Evolutionary conservation across 2,888 invertebrate genomes (phyloP).

Genomic region (Drosophila paracracens): DNA sequence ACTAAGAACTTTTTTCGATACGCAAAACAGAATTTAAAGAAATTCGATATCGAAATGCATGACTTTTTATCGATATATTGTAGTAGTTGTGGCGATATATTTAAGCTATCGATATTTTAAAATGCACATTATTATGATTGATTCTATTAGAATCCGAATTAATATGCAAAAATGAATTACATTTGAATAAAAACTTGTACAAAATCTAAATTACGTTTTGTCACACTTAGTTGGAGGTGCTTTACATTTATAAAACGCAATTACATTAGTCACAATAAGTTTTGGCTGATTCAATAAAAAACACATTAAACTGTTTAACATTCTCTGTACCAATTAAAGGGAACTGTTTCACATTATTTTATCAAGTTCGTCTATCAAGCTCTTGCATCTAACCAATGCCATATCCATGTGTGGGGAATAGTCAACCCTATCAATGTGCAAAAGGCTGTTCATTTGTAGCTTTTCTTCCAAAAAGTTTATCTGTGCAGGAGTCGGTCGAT

Average conservation of each 20-base stretch:
- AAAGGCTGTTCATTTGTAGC: constrained; percentile 20
- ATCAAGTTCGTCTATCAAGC: constrained; percentile 23
- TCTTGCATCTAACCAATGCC: constrained; percentile 37
- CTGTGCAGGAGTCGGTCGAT: constrained; percentile 41
- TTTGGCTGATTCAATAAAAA: background rate
- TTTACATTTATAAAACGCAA: no score
- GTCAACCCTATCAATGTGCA: constrained; percentile 50
- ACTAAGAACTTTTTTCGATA: constrained; percentile 46
- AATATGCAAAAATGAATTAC: background rate
- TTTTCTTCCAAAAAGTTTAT: constrained; percentile 33
- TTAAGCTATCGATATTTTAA: constrained; percentile 29
- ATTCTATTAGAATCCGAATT: background rate
- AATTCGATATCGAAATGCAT: constrained; percentile 13
- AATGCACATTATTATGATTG: background rate
- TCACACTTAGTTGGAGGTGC: no score
- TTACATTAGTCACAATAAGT: no score
- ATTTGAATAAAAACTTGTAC: constrained; percentile 3
- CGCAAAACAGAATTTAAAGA: constrained; percentile 4
- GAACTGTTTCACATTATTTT: background rate
- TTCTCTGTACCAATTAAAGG: background rate
- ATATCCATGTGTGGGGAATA: constrained; percentile 37
- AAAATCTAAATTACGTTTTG: no score
- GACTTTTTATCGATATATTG: constrained; percentile 21
- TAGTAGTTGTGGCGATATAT: background rate
- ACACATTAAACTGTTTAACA: background rate